Base-by-base conservation (phyloP, 2,113 vertebrate species). In the Sebastes schlegelii region DNA sequence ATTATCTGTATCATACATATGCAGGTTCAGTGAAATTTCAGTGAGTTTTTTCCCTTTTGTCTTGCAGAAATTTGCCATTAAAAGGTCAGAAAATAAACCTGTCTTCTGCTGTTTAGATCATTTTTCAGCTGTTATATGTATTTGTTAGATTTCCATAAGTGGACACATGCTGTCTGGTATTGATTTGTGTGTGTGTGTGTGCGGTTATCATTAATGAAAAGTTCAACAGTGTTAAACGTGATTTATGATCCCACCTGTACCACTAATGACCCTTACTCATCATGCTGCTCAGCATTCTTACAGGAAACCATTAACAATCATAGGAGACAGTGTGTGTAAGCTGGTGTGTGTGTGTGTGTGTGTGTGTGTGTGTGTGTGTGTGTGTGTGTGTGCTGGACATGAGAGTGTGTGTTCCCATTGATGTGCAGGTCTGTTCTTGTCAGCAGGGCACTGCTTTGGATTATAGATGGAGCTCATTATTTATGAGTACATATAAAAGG, bases 281-380 rank as follows among this genome's bases (percentile, higher is more conserved):
- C 67, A 61, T 49, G 62, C 49, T n/a, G 54, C 52, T 78, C 67
- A 79, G 64, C 57, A 74, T 58, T 78, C 66, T 87, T 76, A 77
- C 79, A 88, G 86, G 88, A 92, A 92, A 55, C 83, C 80, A 92
- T 89, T 88, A 71, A 79, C 83, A 67, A 72, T 67, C 69, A 83
- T 5, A 43, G 71, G 17, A 77, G 66, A 76, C 61, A 74, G 49
- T 23, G 26, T 74, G 55, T 69, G 65, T 26, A 13, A 34, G 2
- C 26, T 46, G 5, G n/a, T 13, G 71, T 80, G 76, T 48, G 72
- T 51, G 57, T 43, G 9, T 16, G 17, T 45, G 40, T 40, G 58
- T 10, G 64, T 48, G 64, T 64, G 62, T 46, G 19, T 46, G 45
- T 61, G n/a, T 46, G 46, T 6, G 45, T 46, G 42, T 54, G 71